A percentile compares a stretch with the other conserved stretches of the same genome.
These are phyloP conservation scores for Atta colombica DNA, from an alignment of 1,140 invertebrate species.

Conservation along the genomic window DNA sequence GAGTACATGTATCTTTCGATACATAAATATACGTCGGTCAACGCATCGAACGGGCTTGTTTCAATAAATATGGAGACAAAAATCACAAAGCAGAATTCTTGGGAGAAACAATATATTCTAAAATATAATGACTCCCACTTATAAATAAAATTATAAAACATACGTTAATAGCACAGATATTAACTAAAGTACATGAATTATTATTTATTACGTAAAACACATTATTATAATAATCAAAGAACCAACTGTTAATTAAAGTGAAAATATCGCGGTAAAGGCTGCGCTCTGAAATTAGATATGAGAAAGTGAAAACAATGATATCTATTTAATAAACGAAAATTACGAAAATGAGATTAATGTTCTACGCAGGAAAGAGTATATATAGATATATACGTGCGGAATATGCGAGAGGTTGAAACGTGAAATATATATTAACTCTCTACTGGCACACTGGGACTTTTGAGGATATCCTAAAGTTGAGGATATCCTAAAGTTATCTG, in stretches of 20 bases:
- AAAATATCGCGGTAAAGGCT: background rate
- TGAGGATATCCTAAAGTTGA: too few relatives aligned
- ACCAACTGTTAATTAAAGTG: background rate
- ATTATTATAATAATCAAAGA: background rate
- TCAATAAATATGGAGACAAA: constrained; percentile 10
- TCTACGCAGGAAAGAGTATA: background rate
- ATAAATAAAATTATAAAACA: constrained; percentile 20
- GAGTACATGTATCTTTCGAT: background rate
- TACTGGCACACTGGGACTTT: too few relatives aligned
- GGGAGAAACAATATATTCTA: background rate
- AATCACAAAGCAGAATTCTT: constrained; percentile 11
- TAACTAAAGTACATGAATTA: background rate
- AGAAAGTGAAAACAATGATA: constrained; percentile 20
- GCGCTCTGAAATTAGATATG: constrained; percentile 6
- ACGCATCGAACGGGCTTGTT: background rate
- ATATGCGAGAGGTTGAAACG: background rate
- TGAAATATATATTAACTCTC: background rate
- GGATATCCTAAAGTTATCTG: too few relatives aligned
- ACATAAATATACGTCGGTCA: background rate
- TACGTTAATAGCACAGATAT: background rate
- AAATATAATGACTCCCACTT: background rate
- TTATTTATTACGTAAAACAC: background rate
- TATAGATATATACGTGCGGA: background rate
- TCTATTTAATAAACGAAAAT: constrained; percentile 35
- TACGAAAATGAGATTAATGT: background rate